Evolutionary conservation across 2,797 vertebrate genomes (phyloP).

Genomic region (Coluber constrictor): DNA sequence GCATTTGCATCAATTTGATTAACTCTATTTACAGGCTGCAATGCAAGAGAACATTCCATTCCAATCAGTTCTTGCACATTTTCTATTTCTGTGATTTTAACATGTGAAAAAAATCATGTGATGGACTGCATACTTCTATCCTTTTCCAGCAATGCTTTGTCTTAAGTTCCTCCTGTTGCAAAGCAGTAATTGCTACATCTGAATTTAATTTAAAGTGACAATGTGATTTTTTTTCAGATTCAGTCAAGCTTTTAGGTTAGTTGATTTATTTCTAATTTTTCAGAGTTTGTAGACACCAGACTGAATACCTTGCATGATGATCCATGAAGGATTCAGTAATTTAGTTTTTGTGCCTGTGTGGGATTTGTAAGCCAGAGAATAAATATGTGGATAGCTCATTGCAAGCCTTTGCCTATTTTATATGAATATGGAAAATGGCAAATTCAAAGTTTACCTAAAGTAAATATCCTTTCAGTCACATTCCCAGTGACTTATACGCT

Average conservation of each 20-base stretch:
- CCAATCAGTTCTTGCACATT: not conserved
- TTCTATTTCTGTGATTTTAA: not conserved
- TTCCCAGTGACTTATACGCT: not conserved
- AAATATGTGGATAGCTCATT: not conserved
- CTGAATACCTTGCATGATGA: not conserved
- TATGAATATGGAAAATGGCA: not conserved
- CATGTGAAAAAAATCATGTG: not conserved
- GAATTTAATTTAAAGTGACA: not conserved
- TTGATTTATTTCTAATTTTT: not conserved
- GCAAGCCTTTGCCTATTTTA: not conserved
- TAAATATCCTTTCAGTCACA: not conserved
- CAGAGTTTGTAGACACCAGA: not conserved
- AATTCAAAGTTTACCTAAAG: not conserved
- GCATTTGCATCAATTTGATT: not conserved
- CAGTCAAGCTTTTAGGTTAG: not conserved
- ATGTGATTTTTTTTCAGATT: not conserved
- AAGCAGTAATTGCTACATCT: not conserved
- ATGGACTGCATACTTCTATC: not conserved
- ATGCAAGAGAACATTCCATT: not conserved
- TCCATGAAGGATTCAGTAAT: not conserved
- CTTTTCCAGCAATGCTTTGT: not conserved
- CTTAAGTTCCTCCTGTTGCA: not conserved
- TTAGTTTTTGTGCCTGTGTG: not conserved
- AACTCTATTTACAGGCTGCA: not conserved
- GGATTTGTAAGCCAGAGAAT: not conserved